Evolutionary conservation across 2,113 vertebrate genomes (phyloP).

Genomic region (Trematocara stigmaticum): DNA sequence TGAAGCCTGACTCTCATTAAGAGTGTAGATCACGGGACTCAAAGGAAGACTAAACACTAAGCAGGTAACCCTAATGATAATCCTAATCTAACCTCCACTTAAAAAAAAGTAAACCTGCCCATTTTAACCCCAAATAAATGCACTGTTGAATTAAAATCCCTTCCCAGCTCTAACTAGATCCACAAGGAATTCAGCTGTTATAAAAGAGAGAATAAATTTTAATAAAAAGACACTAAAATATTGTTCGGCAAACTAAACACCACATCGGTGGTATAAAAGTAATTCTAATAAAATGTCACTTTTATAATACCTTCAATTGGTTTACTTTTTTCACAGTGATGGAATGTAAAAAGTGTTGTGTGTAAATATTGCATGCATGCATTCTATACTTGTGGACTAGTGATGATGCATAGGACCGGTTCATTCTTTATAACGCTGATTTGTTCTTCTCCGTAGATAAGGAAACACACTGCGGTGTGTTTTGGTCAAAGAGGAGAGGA

Average conservation of each 20-base stretch:
- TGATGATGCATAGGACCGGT: not conserved
- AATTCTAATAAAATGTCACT: conserved; percentile 76
- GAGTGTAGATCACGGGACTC: conserved; percentile 93
- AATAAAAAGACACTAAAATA: conserved; percentile 94
- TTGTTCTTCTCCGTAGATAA: conserved; percentile 51
- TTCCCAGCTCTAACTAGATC: conserved; percentile 93
- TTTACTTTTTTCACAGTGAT: conserved; percentile 99
- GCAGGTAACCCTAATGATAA: conserved; percentile 98
- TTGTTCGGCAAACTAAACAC: conserved; percentile 87
- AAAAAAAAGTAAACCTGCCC: conserved; percentile 99
- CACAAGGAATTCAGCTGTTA: conserved; percentile 78
- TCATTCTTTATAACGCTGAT: conserved; percentile 11
- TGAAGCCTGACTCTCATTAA: conserved; percentile 95
- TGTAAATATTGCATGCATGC: conserved; percentile 52
- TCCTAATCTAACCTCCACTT: conserved; percentile 95
- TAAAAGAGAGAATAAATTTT: conserved; percentile 80
- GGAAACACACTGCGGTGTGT: conserved; percentile 21
- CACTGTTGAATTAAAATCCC: conserved; percentile 82
- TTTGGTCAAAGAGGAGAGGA: conserved; percentile 4
- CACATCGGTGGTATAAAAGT: conserved; percentile 79
- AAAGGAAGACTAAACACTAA: conserved; percentile 99
- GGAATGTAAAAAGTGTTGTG: conserved; percentile 48
- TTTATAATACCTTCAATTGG: conserved; percentile 85
- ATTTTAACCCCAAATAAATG: conserved; percentile 88
- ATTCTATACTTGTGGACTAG: not conserved